These are phyloP conservation scores for Tonatia bakeri DNA, from an alignment of 2,113 vertebrate genomes.

Conservation along the genomic window DNA sequence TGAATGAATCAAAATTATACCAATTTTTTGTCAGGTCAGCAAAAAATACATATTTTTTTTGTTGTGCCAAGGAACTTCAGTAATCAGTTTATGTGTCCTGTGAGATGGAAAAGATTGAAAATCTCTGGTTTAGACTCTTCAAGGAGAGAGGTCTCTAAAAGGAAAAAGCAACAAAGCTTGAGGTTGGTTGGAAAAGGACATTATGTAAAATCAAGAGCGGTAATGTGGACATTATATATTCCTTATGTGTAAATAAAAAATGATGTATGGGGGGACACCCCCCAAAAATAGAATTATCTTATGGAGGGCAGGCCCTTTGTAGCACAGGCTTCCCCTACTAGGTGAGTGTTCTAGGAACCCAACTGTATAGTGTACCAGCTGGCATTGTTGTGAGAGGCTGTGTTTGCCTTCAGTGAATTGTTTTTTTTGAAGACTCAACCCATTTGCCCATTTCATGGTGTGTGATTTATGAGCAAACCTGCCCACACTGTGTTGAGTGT, in stretches of 20 bases:
- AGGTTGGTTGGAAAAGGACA: background rate
- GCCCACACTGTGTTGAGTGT: background rate
- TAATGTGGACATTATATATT: background rate
- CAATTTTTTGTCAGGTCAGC: background rate
- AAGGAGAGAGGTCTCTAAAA: background rate
- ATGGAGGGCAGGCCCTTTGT: too few relatives aligned
- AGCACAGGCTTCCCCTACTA: too few relatives aligned
- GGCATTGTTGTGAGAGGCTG: too few relatives aligned
- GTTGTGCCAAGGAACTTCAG: background rate
- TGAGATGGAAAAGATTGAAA: background rate
- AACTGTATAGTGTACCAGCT: too few relatives aligned
- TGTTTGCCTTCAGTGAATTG: too few relatives aligned
- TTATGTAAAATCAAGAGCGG: background rate
- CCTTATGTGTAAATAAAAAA: conserved; percentile 7
- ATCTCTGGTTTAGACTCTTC: background rate
- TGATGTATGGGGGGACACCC: too few relatives aligned
- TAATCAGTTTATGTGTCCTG: too few relatives aligned
- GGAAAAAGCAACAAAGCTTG: background rate
- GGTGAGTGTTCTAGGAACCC: too few relatives aligned
- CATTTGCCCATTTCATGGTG: too few relatives aligned
- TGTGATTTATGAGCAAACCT: too few relatives aligned
- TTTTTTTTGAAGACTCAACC: too few relatives aligned
- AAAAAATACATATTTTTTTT: background rate
- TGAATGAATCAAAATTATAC: background rate
- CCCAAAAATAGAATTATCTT: too few relatives aligned